phyloP scores from a whole-genome alignment of 1,140 invertebrate species.

The Drosophila quadrilineata region DNA sequence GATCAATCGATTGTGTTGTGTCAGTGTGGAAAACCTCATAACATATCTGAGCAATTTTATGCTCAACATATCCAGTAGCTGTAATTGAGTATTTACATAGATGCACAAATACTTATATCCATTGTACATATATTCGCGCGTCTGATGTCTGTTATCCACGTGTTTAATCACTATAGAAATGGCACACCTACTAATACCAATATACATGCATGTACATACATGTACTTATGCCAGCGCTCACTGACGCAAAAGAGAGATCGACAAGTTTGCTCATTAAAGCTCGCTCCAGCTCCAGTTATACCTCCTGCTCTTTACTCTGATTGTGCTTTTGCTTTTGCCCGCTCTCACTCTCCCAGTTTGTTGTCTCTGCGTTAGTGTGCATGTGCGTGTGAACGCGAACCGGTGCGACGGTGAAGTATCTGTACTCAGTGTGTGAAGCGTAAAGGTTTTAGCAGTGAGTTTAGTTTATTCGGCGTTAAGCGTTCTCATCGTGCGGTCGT shows the following conservation, averaged over 20 bases:
- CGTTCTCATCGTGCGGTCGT: conserved; percentile 63
- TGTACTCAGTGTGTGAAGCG: conserved; percentile 23
- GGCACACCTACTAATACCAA: background rate
- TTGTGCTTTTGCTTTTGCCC: conserved; percentile 3
- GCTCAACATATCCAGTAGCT: background rate
- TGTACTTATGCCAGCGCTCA: background rate
- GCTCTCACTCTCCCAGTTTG: conserved; percentile 4
- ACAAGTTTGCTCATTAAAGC: conserved; percentile 28
- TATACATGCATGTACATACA: background rate
- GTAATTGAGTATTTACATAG: too few relatives aligned
- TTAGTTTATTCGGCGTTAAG: conserved; percentile 57
- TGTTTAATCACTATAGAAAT: conserved; percentile 19
- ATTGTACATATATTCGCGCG: background rate
- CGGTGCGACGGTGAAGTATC: conserved; percentile 42
- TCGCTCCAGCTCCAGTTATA: conserved; percentile 26
- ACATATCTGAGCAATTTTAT: too few relatives aligned
- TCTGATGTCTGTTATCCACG: conserved; percentile 22
- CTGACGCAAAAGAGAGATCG: too few relatives aligned
- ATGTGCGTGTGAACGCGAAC: conserved; percentile 17
- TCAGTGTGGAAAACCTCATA: too few relatives aligned
- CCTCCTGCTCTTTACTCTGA: background rate
- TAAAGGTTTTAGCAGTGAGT: conserved; percentile 31
- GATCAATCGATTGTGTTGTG: too few relatives aligned
- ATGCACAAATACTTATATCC: too few relatives aligned
- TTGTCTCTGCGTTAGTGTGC: background rate